These are phyloP conservation scores for Harpalus rubripes DNA, from an alignment of 2,888 invertebrate genomes.

Conservation along the genomic window DNA sequence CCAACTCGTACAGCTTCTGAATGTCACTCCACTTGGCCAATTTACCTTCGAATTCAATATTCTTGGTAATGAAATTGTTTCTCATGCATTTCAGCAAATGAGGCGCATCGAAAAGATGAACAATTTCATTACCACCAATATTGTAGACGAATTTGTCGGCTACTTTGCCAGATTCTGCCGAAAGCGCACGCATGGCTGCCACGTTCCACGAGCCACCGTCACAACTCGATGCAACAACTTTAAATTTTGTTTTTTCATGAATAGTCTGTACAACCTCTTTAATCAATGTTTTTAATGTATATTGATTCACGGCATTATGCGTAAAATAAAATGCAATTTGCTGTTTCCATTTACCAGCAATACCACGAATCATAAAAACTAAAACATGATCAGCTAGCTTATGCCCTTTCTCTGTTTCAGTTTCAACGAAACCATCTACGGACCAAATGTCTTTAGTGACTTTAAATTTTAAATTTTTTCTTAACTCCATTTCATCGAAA, in stretches of 20 bases:
- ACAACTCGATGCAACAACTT: conserved; percentile 12
- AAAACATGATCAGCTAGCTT: too few species aligned
- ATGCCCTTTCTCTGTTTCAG: neutral
- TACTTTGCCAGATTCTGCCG: too few species aligned
- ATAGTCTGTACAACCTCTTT: conserved; percentile 9
- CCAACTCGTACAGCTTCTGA: conserved; percentile 30
- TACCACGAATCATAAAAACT: too few species aligned
- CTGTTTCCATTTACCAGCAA: too few species aligned
- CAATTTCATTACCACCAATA: conserved; percentile 16
- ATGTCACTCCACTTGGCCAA: conserved; percentile 36
- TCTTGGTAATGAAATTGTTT: conserved; percentile 35
- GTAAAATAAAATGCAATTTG: too few species aligned
- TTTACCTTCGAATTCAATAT: conserved; percentile 12
- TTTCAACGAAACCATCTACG: conserved; percentile 12
- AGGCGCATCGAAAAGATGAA: conserved; percentile 35
- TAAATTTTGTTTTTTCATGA: conserved; percentile 6
- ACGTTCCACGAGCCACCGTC: too few species aligned
- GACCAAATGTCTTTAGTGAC: neutral
- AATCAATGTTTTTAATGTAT: conserved; percentile 17
- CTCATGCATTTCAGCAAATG: conserved; percentile 45
- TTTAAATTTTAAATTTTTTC: neutral
- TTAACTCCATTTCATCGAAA: conserved; percentile 3
- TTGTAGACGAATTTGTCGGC: conserved; percentile 15
- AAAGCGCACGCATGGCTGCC: too few species aligned
- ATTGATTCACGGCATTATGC: too few species aligned